Percentiles rank a stretch among this genome's conserved stretches.
Evolutionary conservation across 2,113 vertebrate species (phyloP).

Genomic region (Paraplagusia blochii): DNA sequence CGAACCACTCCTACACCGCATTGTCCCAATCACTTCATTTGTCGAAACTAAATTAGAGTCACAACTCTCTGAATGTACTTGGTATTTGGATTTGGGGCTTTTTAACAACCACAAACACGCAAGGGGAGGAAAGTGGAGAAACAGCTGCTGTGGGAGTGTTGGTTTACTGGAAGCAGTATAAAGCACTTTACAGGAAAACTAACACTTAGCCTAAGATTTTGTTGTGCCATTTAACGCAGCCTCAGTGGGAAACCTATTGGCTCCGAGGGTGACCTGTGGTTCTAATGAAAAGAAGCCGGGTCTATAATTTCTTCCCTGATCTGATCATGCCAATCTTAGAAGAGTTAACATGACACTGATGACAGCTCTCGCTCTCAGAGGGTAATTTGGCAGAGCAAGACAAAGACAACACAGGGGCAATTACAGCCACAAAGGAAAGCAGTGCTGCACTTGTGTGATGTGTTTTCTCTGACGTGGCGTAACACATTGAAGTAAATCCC

Average conservation of each 20-base stretch:
- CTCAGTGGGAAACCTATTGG: neutral
- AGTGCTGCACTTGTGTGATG: neutral
- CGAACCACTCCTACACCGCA: constrained; percentile 1
- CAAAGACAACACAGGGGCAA: neutral
- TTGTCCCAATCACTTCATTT: constrained; percentile 7
- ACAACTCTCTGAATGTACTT: neutral
- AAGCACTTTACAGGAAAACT: neutral
- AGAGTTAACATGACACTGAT: constrained; percentile 1
- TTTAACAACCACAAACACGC: constrained; percentile 9
- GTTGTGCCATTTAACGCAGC: neutral
- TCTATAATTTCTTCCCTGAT: neutral
- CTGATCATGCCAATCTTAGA: neutral
- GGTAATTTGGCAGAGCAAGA: neutral
- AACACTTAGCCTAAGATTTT: neutral
- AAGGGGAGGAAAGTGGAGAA: neutral
- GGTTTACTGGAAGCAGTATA: constrained; percentile 8
- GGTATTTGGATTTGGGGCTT: neutral
- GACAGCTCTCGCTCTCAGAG: neutral
- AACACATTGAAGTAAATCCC: too few relatives aligned
- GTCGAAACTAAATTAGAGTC: neutral
- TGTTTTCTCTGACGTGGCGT: neutral
- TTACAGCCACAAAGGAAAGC: neutral
- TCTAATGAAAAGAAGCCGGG: neutral
- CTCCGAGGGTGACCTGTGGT: neutral
- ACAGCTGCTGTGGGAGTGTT: neutral